phyloP scores from a whole-genome alignment of 1,140 invertebrate species.

The Maniola jurtina region DNA sequence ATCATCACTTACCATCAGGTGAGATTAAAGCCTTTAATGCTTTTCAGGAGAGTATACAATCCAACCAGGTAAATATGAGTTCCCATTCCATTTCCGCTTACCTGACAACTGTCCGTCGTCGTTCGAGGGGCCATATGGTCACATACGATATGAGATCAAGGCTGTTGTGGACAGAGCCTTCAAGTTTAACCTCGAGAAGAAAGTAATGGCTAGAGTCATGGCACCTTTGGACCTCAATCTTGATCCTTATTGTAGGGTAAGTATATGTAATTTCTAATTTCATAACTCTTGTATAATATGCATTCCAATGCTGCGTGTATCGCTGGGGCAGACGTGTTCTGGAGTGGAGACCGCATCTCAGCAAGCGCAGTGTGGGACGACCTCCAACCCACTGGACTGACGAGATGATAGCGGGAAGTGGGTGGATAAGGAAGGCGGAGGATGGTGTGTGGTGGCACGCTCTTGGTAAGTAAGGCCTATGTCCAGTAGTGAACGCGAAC shows the following conservation, averaged over 20 bases:
- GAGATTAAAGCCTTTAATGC: not conserved
- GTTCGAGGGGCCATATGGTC: constrained; percentile 88
- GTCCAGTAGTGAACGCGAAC: too few relatives aligned
- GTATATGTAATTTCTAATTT: constrained; percentile 10
- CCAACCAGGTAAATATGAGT: constrained; percentile 81
- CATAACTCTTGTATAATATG: too few relatives aligned
- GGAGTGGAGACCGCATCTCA: too few relatives aligned
- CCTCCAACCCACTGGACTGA: too few relatives aligned
- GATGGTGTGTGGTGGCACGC: too few relatives aligned
- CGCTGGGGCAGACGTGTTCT: too few relatives aligned
- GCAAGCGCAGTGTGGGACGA: too few relatives aligned
- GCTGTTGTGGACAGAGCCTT: constrained; percentile 90
- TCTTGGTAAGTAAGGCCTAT: too few relatives aligned
- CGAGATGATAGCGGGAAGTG: too few relatives aligned
- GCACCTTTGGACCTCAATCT: constrained; percentile 89
- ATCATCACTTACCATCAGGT: too few relatives aligned
- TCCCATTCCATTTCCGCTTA: constrained; percentile 82
- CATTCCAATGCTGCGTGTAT: too few relatives aligned
- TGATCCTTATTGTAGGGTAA: constrained; percentile 75
- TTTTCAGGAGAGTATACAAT: constrained; percentile 79
- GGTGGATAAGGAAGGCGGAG: too few relatives aligned
- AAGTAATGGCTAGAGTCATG: constrained; percentile 87
- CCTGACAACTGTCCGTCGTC: constrained; percentile 85
- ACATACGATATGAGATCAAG: constrained; percentile 88
- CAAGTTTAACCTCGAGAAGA: constrained; percentile 90